phyloP scores from a whole-genome alignment of 2,888 invertebrate genomes.

The Leucophenga maculata region DNA sequence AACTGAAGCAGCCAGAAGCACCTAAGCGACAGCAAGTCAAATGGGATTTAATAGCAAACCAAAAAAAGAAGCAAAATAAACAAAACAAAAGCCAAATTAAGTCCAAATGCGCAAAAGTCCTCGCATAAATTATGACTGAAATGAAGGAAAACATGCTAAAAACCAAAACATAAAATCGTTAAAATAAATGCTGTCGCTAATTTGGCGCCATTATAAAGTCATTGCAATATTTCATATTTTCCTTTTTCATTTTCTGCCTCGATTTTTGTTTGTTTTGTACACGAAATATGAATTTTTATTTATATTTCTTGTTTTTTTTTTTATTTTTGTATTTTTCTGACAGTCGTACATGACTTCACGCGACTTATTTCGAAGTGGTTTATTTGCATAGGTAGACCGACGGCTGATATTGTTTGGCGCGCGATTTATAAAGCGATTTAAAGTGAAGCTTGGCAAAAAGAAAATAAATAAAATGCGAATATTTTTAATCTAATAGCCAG shows the following conservation, averaged over 20 bases:
- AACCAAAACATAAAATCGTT: conserved; percentile 3
- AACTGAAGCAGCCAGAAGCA: background rate
- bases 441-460: too few relatives aligned
- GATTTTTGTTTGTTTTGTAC: background rate
- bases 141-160: background rate
- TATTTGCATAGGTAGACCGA: too few relatives aligned
- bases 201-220: conserved; percentile 22
- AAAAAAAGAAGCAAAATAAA: too few relatives aligned
- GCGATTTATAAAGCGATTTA: too few relatives aligned
- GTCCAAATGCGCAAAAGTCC: background rate
- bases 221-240: conserved; percentile 9
- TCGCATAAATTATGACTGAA: conserved; percentile 15
- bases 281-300: background rate
- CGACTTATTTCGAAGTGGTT: background rate
- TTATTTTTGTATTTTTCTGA: background rate
- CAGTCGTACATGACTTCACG: background rate
- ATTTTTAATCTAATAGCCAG: too few relatives aligned
- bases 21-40: background rate
- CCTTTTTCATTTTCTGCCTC: background rate
- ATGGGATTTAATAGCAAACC: background rate
- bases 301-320: background rate
- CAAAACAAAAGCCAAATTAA: background rate
- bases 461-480: too few relatives aligned
- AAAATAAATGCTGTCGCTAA: conserved; percentile 15
- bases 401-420: too few relatives aligned